Base-by-base conservation (phyloP, 1,140 invertebrate species). In the Homalodisca vitripennis region DNA sequence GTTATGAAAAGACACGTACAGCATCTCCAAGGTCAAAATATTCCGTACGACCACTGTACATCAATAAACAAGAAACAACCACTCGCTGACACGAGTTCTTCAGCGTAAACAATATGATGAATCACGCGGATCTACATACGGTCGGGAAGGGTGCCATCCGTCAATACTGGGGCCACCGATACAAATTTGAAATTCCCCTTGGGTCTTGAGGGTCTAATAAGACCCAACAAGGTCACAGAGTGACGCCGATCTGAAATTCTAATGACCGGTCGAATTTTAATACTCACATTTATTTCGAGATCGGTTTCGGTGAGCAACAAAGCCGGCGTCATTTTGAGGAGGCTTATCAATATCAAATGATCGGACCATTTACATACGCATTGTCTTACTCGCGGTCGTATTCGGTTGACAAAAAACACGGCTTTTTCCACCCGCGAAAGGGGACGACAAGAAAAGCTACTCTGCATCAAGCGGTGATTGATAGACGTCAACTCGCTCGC, bases 261-360 rank as follows among this genome's bases (percentile, higher is more conserved):
- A 69, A 69, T 69, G n/a, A 24, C 66, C 14, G 34, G 29, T 63
- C 57, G 68, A 63, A 69, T 69, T 69, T 69, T 64, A 69, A 69
- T 69, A 69, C 68, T 30, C 68, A 69, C 68, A 69, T 69, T 69
- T 69, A 69, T 69, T 67, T 67, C 65, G 12, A 55, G 26, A 24
- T n/a, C 51, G 51, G 51, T 22, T 55, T 10, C 24, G 20, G 10
- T 10, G 34, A 22, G 55, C 14, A 22, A 51, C 48, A 51, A 51
- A 51, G 48, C 30, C 27, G 14, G 55, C n/a, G n/a, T 27, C 60
- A 26, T 67, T 67, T 29, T 29, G 12, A 53, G 14, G 27, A 31
- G 14, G 46, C 46, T 67, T 67, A 67, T 67, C 65, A 67, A 67
- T 67, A 47, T 67, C 65, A 32, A 29, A 51, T 46, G 46, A 53